Conservation (phyloP, 2,797 vertebrate species). For the Apogon talboti region DNA sequence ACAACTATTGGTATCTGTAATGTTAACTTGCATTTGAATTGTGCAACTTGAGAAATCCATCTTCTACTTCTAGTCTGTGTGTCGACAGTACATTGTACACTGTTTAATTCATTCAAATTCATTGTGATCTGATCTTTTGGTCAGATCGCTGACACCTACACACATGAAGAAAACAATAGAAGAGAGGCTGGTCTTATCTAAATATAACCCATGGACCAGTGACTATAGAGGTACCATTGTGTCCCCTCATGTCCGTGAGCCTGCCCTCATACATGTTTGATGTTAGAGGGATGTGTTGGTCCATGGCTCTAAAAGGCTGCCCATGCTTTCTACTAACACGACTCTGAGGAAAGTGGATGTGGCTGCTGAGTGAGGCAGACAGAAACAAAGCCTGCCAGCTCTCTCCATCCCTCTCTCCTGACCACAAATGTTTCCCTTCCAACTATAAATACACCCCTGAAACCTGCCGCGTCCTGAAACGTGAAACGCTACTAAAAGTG, state of each 20-base stretch:
- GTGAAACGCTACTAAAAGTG: conserved; percentile 65
- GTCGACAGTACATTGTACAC: too few species aligned
- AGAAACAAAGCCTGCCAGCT: conserved; percentile 49
- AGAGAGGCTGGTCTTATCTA: conserved; percentile 11
- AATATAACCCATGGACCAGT: conserved; percentile 27
- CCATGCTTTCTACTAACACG: conserved; percentile 5
- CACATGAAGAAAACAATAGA: conserved; percentile 9
- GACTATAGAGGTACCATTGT: conserved; percentile 22
- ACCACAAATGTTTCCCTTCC: conserved; percentile 76
- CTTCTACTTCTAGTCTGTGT: too few species aligned
- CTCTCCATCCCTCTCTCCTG: conserved; percentile 49
- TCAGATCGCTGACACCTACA: background rate
- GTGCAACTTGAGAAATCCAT: too few species aligned
- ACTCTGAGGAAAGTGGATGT: conserved; percentile 57
- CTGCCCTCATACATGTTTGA: conserved; percentile 58
- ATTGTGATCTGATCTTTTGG: too few species aligned
- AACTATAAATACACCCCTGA: conserved; percentile 75
- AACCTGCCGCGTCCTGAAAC: conserved; percentile 70
- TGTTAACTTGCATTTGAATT: too few species aligned
- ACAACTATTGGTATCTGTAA: too few species aligned
- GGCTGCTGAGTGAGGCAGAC: conserved; percentile 42
- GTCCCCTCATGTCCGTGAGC: background rate
- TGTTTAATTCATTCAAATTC: too few species aligned
- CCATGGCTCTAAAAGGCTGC: conserved; percentile 16
- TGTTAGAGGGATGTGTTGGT: conserved; percentile 17